Evolutionary conservation across 2,888 invertebrate genomes (phyloP), one percentile per base, ranked within the genome.

Genomic region (Sarcophaga variegata): DNA sequence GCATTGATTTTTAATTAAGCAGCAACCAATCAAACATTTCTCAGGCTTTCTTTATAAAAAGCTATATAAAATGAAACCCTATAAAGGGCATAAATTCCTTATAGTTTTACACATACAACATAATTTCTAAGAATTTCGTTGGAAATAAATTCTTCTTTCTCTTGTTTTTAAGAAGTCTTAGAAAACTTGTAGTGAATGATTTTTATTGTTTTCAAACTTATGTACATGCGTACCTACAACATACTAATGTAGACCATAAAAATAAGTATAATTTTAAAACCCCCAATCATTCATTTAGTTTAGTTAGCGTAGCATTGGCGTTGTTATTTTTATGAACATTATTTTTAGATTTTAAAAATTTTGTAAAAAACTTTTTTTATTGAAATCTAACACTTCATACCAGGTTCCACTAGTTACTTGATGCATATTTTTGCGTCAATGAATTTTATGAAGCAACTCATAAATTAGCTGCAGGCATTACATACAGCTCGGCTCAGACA

Each of bases 381-480:
- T 54, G 54, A 54, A 54, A 54, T 54, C 54, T 54, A 54, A 54
- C 5, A 54, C 54, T 54, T 17, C 5, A 54, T 54, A 54, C 12
- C 4, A 54, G 54, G 14, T 54, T 5, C 17, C 54, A 54, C 8
- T 37, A 37, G 37, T 37, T 49, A 49, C 14, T 54, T 17, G 54
- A 17, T 54, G 47, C 71, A 64, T 77, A 37, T 82, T 71, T 82
- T 76, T 64, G 59, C 70, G 64, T 71, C 64, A 70, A 25, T 67
- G 45, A 78, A 70, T 54, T 54, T 54, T 54, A 45, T 47, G 77
- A 11, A 47, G 71, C 82, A 86, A 77, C 83, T 74, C 83, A 83
- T 86, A 83, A 86, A 86, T 86, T 86, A 83, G 83, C 81, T 83
- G 64, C 20, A 83, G 77, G 83, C 83, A 45, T 83, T 81, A 74